Evolutionary conservation across 2,888 invertebrate species (phyloP), one percentile per base, ranked within the genome.

Genomic region (Sylvicola fuscatus): DNA sequence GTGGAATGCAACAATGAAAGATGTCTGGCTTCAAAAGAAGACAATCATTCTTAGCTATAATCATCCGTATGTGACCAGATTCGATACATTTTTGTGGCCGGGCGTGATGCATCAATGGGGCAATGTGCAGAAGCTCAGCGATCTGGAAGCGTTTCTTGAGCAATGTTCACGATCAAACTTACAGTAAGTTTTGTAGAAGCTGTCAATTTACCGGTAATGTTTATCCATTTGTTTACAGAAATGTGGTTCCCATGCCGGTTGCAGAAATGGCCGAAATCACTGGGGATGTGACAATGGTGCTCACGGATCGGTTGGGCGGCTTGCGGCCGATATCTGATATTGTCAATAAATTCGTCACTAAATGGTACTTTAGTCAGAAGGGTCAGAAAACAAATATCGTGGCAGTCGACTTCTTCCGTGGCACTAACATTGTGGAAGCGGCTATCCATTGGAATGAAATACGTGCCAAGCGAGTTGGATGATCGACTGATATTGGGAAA

Each of bases 201-300:
- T n/a, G n/a, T n/a, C n/a, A n/a, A n/a, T n/a, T n/a, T n/a, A n/a
- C n/a, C n/a, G n/a, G n/a, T n/a, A n/a, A n/a, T n/a, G n/a, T n/a
- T n/a, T n/a, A n/a, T n/a, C n/a, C n/a, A n/a, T n/a, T n/a, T n/a
- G n/a, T n/a, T n/a, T n/a, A n/a, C n/a, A 27, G 27, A 10, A 27
- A 27, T 36, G 14, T 8, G 10, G 13, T 46, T 2, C 53, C 52
- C 29, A 49, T 56, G 6, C 58, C 63, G 2, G 58, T 66, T 44
- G 68, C 73, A 14, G 65, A 73, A 37, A 77, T 76, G 76, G 72
- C 74, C 0, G 71, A 77, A 51, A 46, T 76, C 32, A 77, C 76
- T 0, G 72, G 74, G 1, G 65, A 64, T 43, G 56, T 68, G 0
- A 56, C 64, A 49, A 68, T 68, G 43, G 61, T 74, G 3, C 54